phyloP scores from a whole-genome alignment of 2,797 vertebrate genomes.

The Thamnophis elegans region DNA sequence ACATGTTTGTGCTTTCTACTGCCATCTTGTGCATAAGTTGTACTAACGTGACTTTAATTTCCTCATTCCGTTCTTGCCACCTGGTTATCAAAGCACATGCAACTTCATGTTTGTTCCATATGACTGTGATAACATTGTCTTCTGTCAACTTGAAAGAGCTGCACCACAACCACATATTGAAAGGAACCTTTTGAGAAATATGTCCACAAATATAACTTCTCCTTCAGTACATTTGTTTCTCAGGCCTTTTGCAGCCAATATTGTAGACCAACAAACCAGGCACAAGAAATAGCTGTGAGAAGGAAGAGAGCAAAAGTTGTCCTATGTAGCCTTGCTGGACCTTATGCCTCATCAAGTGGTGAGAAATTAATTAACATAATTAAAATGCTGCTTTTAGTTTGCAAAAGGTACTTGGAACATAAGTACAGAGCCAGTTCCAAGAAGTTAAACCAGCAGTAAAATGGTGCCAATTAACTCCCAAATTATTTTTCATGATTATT shows the following conservation, averaged over 20 bases:
- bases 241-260: background rate
- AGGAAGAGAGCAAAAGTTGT: background rate
- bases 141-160: background rate
- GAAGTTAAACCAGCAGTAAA: background rate
- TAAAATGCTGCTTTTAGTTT: background rate
- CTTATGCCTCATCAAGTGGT: background rate
- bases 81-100: background rate
- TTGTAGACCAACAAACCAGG: background rate
- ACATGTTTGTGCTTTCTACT: background rate
- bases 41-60: background rate
- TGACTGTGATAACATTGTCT: background rate
- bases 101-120: background rate
- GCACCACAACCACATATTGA: background rate
- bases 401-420: background rate
- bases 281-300: background rate
- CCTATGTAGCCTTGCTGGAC: background rate
- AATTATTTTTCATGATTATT: background rate
- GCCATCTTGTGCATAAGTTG: background rate
- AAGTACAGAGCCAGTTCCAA: background rate
- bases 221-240: background rate
- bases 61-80: background rate
- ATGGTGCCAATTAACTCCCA: background rate
- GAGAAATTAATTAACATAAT: background rate
- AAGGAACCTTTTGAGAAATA: background rate
- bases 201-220: background rate